phyloP scores from a whole-genome alignment of 2,113 vertebrate species.

The Porphyrio hochstetteri region DNA sequence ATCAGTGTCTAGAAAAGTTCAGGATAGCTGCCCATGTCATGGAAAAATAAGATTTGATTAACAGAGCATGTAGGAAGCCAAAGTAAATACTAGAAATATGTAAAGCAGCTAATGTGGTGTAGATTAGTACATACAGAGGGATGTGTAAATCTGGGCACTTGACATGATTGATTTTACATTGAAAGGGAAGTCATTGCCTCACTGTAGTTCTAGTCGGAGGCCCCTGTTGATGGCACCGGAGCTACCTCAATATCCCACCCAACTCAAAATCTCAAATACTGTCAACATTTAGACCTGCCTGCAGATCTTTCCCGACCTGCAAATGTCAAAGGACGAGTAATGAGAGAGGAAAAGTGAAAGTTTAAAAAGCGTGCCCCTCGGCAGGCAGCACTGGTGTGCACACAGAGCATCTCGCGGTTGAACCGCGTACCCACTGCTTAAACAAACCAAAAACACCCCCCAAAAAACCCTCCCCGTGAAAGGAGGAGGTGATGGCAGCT shows the following conservation, averaged over 20 bases:
- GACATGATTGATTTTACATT: not conserved
- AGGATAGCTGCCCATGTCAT: not conserved
- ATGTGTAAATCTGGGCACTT: not conserved
- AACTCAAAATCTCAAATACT: not conserved
- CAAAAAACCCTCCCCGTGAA: not conserved
- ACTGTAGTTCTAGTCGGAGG: not conserved
- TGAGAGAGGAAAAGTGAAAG: not conserved
- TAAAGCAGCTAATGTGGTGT: not conserved
- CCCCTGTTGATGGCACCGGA: not conserved
- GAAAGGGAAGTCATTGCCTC: not conserved
- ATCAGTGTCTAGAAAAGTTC: not conserved
- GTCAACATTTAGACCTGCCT: not conserved
- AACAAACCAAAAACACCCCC: not conserved
- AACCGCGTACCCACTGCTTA: rapidly evolving
- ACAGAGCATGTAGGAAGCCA: not conserved
- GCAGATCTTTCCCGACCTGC: not conserved
- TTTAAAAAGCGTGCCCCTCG: not conserved
- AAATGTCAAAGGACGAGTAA: not conserved
- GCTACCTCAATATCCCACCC: not conserved
- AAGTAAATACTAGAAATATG: conserved; percentile 1
- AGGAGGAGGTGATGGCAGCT: not conserved
- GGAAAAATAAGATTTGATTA: conserved; percentile 15
- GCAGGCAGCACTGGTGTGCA: not conserved
- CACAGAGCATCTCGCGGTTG: rapidly evolving
- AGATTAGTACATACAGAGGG: not conserved